Evolutionary conservation across 2,888 invertebrate genomes (phyloP).

Genomic region (Drosophila kanekoi): DNA sequence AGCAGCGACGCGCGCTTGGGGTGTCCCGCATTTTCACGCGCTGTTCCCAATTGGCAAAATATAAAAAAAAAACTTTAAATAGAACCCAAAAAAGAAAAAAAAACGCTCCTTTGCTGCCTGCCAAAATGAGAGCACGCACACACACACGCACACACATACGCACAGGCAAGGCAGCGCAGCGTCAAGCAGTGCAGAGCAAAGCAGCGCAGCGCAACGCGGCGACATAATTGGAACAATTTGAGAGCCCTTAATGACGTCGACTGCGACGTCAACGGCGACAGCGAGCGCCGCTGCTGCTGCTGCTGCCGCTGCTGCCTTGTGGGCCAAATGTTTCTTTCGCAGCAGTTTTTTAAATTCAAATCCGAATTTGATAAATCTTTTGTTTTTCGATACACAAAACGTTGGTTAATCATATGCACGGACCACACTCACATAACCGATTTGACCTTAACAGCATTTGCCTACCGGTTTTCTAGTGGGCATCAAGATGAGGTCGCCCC

Average conservation of each 20-base stretch:
- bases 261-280: constrained; percentile 29
- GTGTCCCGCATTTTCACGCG: constrained; percentile 71
- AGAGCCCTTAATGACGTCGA: constrained; percentile 78
- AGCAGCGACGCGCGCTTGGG: constrained; percentile 58
- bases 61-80: constrained; percentile 37
- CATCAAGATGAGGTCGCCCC: constrained; percentile 42
- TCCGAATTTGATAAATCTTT: constrained; percentile 61
- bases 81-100: constrained; percentile 41
- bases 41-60: constrained; percentile 57
- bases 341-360: constrained; percentile 49
- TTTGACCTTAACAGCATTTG: constrained; percentile 75
- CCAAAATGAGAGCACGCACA: constrained; percentile 64
- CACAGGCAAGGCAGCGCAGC: constrained; percentile 11
- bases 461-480: constrained; percentile 74
- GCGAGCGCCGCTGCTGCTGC: not conserved
- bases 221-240: constrained; percentile 79
- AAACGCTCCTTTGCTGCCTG: constrained; percentile 57
- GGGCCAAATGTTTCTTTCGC: constrained; percentile 68
- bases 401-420: constrained; percentile 55
- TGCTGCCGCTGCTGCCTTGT: constrained; percentile 34
- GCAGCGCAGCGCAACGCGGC: constrained; percentile 46
- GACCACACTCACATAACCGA: constrained; percentile 56
- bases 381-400: constrained; percentile 18
- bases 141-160: constrained; percentile 35
- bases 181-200: constrained; percentile 22